Percentiles rank a stretch among this genome's conserved stretches.
These are phyloP conservation scores for Chiloscyllium plagiosum DNA, from an alignment of 2,113 vertebrate genomes.

Conservation along the genomic window DNA sequence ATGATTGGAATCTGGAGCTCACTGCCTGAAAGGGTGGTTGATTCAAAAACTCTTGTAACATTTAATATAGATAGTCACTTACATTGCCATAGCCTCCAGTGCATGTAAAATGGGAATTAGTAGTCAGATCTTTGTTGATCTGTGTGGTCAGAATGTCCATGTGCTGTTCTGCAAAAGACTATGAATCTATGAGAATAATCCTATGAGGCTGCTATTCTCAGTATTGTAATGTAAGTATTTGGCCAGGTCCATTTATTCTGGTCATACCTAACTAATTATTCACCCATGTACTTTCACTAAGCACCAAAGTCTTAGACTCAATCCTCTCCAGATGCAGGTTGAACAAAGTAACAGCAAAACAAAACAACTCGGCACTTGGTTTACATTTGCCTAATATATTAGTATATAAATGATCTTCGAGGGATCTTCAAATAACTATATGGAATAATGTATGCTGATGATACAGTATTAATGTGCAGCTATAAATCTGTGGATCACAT, in stretches of 20 bases:
- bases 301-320: neutral
- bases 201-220: neutral
- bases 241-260: neutral
- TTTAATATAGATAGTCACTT: too few relatives aligned
- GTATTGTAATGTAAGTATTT: neutral
- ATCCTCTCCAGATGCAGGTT: neutral
- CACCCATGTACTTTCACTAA: neutral
- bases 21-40: too few relatives aligned
- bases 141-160: too few relatives aligned
- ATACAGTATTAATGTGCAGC: neutral
- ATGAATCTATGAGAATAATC: neutral
- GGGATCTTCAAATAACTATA: constrained; percentile 17
- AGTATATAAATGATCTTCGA: constrained; percentile 19
- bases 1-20: too few relatives aligned
- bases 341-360: neutral
- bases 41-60: too few relatives aligned
- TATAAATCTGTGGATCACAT: constrained; percentile 25
- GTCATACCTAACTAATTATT: neutral
- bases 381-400: constrained; percentile 11
- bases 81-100: too few relatives aligned
- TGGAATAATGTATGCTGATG: neutral
- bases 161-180: too few relatives aligned
- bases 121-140: too few relatives aligned
- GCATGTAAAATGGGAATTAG: too few relatives aligned
- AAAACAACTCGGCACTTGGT: neutral